phyloP scores from a whole-genome alignment of 1,140 invertebrate species.

The Phenacoccus solenopsis region DNA sequence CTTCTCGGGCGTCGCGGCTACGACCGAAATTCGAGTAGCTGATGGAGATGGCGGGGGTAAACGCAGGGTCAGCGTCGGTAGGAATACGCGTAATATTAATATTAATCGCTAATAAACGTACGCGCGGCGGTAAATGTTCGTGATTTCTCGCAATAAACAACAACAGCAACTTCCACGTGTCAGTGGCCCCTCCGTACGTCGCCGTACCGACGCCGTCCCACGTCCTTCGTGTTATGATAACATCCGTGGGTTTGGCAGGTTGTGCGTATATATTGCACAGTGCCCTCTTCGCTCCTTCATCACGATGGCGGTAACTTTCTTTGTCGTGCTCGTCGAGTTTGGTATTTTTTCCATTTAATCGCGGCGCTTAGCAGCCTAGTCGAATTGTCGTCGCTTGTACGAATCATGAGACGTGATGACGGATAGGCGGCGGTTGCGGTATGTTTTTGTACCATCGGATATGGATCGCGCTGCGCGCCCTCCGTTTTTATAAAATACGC shows the following conservation, averaged over 20 bases:
- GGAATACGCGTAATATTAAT: conserved; percentile 12
- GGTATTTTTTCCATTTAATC: too few relatives aligned
- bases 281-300: background rate
- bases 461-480: too few relatives aligned
- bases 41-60: conserved; percentile 3
- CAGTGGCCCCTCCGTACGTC: conserved; percentile 7
- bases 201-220: background rate
- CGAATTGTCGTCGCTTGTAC: too few relatives aligned
- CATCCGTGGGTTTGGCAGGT: conserved; percentile 14
- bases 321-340: background rate
- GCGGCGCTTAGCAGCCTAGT: too few relatives aligned
- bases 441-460: too few relatives aligned
- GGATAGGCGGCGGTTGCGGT: too few relatives aligned
- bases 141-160: conserved; percentile 18
- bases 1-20: too few relatives aligned
- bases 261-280: conserved; percentile 16
- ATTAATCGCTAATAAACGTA: conserved; percentile 17
- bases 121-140: background rate
- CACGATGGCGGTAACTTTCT: background rate
- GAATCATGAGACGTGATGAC: too few relatives aligned
- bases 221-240: conserved; percentile 12
- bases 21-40: too few relatives aligned
- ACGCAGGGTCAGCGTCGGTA: background rate
- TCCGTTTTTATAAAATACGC: too few relatives aligned
- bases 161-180: conserved; percentile 17